Evolutionary conservation across 2,888 invertebrate species (phyloP), one percentile per base, ranked within the genome.

Genomic region (Azorinus chamasolen): DNA sequence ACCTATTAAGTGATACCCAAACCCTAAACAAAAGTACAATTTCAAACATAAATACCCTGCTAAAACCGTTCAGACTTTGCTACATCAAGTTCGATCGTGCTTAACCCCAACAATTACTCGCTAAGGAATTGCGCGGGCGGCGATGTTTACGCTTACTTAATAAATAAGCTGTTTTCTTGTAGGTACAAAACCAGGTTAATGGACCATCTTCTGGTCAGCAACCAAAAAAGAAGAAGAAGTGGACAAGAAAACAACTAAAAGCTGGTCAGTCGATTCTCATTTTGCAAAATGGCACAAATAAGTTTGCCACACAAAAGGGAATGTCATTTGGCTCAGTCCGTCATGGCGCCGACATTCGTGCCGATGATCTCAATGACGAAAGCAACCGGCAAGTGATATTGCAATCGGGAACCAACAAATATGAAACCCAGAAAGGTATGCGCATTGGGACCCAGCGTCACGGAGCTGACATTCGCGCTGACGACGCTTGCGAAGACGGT

Each of bases 321-420:
- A 92, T 92, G 92, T 69, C 69, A n/a, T 69, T 79, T n/a, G 92
- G 92, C 14, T 85, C 89, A n/a, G 86, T 84, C 12, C 85, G 92
- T 16, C 92, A 92, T 71, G 87, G 89, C 12, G 87, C 91, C 18
- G 92, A 92, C 75, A 84, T 92, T 6, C 90, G 91, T 74, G 87
- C 90, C 27, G 92, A 92, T 57, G 90, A 91, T 39, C 78, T 87
- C 57, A 62, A 65, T n/a, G 82, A 86, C 37, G 90, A 88, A 25
- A 87, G 91, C 27, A 86, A 89, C 25, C 83, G 84, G 1, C 57
- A 87, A 16, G 89, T 92, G 20, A 85, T 89, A 51, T 84, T 91
- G 8, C 92, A 93, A 79, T 88, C 91, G 6, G 93, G 93, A 18
- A 91, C 90, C 39, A 92, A 92, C 84, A 91, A 92, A 74, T 88